These are phyloP conservation scores for Hepsetus odoe DNA, from an alignment of 2,113 vertebrate genomes.

Conservation along the genomic window DNA sequence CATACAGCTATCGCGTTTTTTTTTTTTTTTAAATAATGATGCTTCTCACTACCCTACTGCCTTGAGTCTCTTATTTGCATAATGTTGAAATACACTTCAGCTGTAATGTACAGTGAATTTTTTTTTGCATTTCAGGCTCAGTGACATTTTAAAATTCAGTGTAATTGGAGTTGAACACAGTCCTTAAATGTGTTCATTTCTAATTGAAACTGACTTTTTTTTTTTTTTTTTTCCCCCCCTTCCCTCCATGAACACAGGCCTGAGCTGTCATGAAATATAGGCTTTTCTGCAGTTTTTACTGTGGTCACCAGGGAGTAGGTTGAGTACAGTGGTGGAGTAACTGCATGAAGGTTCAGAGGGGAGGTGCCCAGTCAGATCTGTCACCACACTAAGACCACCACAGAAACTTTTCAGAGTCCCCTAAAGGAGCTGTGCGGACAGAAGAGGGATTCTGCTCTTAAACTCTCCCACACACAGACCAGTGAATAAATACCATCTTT, in stretches of 20 bases:
- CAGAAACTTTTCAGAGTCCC: background rate
- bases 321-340: slow-evolving; percentile 3
- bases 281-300: slow-evolving; percentile 35
- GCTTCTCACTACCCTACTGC: background rate
- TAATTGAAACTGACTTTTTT: background rate
- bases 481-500: background rate
- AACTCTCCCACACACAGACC: background rate
- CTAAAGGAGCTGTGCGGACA: background rate
- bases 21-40: background rate
- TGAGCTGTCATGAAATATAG: slow-evolving; percentile 59
- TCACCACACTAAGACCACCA: slow-evolving; percentile 20
- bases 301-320: background rate
- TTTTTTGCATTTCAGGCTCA: background rate
- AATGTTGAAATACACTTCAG: background rate
- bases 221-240: too few species aligned
- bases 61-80: background rate
- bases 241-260: background rate
- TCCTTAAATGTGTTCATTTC: background rate
- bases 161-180: background rate
- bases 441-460: background rate
- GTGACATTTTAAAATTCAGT: background rate
- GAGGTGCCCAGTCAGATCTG: slow-evolving; percentile 17
- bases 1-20: too few species aligned
- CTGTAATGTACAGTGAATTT: background rate
- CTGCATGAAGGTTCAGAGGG: background rate